These are phyloP conservation scores for Camponotus pennsylvanicus DNA, from an alignment of 1,140 invertebrate genomes.

Conservation along the genomic window DNA sequence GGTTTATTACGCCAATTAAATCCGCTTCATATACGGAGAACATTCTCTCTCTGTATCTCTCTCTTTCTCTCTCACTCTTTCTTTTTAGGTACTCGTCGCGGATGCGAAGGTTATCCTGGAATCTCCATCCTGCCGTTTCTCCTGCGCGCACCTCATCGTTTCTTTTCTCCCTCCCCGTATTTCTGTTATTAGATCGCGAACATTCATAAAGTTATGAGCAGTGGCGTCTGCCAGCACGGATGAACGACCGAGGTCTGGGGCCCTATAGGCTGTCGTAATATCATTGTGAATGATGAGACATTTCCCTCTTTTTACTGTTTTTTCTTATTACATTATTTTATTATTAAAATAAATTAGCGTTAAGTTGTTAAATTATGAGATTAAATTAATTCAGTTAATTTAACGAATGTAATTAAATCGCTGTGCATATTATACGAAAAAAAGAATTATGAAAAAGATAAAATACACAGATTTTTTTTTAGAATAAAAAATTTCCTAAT, in stretches of 20 bases:
- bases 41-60: not conserved
- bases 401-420: not conserved
- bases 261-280: not conserved
- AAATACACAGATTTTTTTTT: not conserved
- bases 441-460: not conserved
- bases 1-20: conserved; percentile 71
- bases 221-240: not conserved
- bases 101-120: conserved; percentile 62
- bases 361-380: too few species aligned
- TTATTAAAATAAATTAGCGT: not conserved
- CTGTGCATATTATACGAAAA: not conserved
- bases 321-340: not conserved
- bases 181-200: conserved; percentile 50
- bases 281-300: conserved; percentile 9
- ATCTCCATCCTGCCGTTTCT: conserved; percentile 50
- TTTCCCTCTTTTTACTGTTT: not conserved
- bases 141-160: not conserved
- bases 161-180: not conserved
- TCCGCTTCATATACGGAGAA: conserved; percentile 45
- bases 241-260: not conserved
- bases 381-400: conserved; percentile 8
- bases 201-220: conserved; percentile 33
- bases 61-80: too few species aligned
- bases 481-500: not conserved
- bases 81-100: not conserved